These are phyloP conservation scores for Sitobion miscanthi DNA, from an alignment of 1,140 invertebrate species.

Conservation along the genomic window DNA sequence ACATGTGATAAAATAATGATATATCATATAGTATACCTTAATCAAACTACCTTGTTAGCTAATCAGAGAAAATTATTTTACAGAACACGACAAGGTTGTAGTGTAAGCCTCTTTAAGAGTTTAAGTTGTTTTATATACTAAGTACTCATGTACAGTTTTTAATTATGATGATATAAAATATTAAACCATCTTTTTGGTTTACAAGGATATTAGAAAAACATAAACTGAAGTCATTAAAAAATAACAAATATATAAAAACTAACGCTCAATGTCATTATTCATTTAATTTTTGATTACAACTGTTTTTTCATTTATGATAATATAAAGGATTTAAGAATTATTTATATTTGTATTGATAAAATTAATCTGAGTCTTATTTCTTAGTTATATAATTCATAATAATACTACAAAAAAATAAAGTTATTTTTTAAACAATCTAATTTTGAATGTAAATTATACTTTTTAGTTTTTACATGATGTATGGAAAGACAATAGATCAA, in stretches of 20 bases:
- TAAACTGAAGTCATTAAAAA: not conserved
- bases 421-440: not conserved
- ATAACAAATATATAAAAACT: too few species aligned
- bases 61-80: too few species aligned
- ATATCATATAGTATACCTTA: too few species aligned
- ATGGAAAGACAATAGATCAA: not conserved
- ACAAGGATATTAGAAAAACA: not conserved
- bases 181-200: too few species aligned
- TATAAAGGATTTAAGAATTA: not conserved
- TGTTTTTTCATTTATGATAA: not conserved
- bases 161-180: too few species aligned
- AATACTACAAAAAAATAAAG: not conserved
- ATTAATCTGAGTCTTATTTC: not conserved
- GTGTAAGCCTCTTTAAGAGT: too few species aligned
- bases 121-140: too few species aligned
- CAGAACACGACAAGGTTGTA: too few species aligned
- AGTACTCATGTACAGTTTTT: too few species aligned
- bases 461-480: not conserved
- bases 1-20: too few species aligned
- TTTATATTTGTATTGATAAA: not conserved
- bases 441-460: not conserved
- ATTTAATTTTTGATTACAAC: not conserved
- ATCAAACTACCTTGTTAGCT: too few species aligned
- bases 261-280: not conserved
- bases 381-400: not conserved